A percentile compares a stretch with the other conserved stretches of the same genome.
phyloP scores from a whole-genome alignment of 2,888 invertebrate genomes.

The Drepana falcataria region DNA sequence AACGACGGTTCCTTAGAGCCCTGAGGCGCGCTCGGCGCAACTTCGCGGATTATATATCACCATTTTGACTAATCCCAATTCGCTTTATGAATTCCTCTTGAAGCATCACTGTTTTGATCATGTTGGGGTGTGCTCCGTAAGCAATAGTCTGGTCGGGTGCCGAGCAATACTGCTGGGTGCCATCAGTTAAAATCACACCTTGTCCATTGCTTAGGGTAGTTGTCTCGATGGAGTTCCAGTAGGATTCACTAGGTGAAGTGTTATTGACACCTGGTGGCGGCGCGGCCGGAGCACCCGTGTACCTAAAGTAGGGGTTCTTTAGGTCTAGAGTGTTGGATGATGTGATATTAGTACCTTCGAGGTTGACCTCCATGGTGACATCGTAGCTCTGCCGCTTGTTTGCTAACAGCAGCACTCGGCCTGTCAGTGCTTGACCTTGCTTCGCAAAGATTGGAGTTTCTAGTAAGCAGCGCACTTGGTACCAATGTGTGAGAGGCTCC shows the following conservation, averaged over 20 bases:
- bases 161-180: constrained; percentile 62
- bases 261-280: constrained; percentile 95
- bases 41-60: constrained; percentile 74
- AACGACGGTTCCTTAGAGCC: constrained; percentile 71
- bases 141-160: constrained; percentile 59
- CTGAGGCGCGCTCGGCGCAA: constrained; percentile 73
- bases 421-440: constrained; percentile 93
- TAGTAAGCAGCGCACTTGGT: constrained; percentile 97
- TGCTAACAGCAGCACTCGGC: constrained; percentile 91
- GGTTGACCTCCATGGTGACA: constrained; percentile 95
- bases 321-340: constrained; percentile 96
- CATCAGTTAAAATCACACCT: constrained; percentile 62
- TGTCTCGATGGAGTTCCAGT: constrained; percentile 92
- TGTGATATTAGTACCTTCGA: constrained; percentile 92
- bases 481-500: constrained; percentile 99
- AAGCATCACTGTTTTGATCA: constrained; percentile 75
- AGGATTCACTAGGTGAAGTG: constrained; percentile 95
- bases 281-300: constrained; percentile 94
- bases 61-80: constrained; percentile 75
- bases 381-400: constrained; percentile 99
- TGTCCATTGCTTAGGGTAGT: constrained; percentile 69
- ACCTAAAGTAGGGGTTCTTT: constrained; percentile 99
- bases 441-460: constrained; percentile 96
- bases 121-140: constrained; percentile 64
- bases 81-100: constrained; percentile 76